Conservation (phyloP, 2,113 vertebrate genomes). For the Morone chrysops region DNA sequence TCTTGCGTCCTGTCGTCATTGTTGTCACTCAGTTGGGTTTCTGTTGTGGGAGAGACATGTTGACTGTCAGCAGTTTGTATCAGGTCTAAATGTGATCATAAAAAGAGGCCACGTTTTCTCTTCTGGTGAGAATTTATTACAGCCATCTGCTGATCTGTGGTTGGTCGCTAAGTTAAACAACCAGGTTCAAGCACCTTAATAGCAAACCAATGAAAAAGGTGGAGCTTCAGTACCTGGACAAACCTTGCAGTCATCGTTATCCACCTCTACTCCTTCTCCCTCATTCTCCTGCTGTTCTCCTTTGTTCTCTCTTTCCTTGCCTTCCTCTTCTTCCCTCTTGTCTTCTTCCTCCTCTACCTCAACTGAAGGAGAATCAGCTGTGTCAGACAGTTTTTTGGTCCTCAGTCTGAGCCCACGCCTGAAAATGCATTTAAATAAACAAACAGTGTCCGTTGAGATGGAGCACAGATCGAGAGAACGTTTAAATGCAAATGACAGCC, state of each 20-base stretch:
- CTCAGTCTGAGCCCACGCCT: slow-evolving; percentile 58
- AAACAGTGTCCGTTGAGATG: background rate
- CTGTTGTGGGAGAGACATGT: slow-evolving; percentile 73
- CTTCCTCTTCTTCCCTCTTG: slow-evolving; percentile 6
- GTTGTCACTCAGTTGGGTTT: slow-evolving; percentile 85
- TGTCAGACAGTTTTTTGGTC: background rate
- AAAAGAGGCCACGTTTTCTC: background rate
- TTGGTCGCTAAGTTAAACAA: too few species aligned
- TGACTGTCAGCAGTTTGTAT: background rate
- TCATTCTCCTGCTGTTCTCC: slow-evolving; percentile 33
- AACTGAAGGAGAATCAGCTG: background rate
- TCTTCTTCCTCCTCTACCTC: slow-evolving; percentile 33
- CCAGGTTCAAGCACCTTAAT: too few species aligned
- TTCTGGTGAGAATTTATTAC: too few species aligned
- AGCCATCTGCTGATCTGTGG: too few species aligned
- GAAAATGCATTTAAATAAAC: background rate
- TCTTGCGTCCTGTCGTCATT: slow-evolving; percentile 57
- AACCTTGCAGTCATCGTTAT: slow-evolving; percentile 71
- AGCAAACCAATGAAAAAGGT: background rate
- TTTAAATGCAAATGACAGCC: background rate
- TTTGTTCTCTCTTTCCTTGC: background rate
- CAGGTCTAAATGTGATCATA: background rate
- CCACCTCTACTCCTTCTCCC: slow-evolving; percentile 78
- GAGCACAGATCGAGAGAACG: too few species aligned
- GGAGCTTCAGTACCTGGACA: slow-evolving; percentile 87